Conservation (phyloP, 2,888 invertebrate genomes). For the Cosmia pyralina region DNA sequence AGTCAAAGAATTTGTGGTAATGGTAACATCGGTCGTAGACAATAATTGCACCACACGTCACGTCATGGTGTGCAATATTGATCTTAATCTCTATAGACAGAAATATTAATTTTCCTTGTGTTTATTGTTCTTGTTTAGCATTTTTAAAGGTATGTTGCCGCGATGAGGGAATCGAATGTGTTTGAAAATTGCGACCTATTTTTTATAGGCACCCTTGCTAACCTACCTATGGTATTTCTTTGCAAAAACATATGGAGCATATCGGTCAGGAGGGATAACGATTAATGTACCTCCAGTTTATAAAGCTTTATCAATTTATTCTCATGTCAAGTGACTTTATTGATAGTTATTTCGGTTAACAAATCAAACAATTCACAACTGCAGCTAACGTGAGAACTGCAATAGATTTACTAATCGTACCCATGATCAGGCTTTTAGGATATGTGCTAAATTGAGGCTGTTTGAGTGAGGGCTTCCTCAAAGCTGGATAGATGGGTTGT, state of each 20-base stretch:
- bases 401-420: slow-evolving; percentile 12
- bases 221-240: background rate
- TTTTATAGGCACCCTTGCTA: background rate
- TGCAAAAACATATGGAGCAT: background rate
- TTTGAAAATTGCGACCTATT: background rate
- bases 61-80: background rate
- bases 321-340: background rate
- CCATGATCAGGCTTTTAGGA: slow-evolving; percentile 10
- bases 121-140: background rate
- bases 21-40: background rate
- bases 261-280: background rate
- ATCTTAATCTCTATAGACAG: background rate
- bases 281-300: no score
- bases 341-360: background rate
- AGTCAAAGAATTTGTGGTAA: background rate
- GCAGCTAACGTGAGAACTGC: background rate
- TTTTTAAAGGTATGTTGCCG: background rate
- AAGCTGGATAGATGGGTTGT: no score
- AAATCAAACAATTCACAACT: background rate
- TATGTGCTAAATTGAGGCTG: background rate
- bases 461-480: no score
- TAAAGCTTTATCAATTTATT: no score
- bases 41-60: background rate
- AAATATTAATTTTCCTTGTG: background rate
- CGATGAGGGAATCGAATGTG: background rate